Percentiles rank a stretch among this genome's conserved stretches.
Evolutionary conservation across 2,888 invertebrate species (phyloP).

Genomic region (Heliconius ethilla): DNA sequence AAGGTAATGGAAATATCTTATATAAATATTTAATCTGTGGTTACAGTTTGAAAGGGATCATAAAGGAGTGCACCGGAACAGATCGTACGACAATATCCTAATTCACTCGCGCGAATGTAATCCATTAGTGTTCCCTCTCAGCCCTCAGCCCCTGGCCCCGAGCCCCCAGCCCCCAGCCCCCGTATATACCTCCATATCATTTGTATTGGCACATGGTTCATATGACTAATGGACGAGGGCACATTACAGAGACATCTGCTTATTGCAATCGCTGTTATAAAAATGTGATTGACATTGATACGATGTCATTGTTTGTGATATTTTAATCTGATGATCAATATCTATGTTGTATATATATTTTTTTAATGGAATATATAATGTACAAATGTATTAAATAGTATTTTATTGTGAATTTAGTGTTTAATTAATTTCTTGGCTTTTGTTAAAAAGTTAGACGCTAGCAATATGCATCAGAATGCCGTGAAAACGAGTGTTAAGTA

Average conservation of each 20-base stretch:
- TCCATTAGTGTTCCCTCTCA: slow-evolving; percentile 74
- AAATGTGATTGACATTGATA: slow-evolving; percentile 47
- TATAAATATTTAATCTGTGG: slow-evolving; percentile 52
- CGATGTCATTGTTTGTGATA: slow-evolving; percentile 28
- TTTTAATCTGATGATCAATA: slow-evolving; percentile 25
- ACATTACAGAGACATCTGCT: slow-evolving; percentile 68
- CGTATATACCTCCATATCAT: slow-evolving; percentile 78
- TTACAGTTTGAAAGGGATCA: slow-evolving; percentile 54
- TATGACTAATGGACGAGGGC: slow-evolving; percentile 78
- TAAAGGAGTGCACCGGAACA: slow-evolving; percentile 79
- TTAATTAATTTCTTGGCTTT: not conserved
- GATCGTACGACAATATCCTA: slow-evolving; percentile 81
- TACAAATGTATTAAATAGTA: not conserved
- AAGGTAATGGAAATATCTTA: slow-evolving; percentile 20
- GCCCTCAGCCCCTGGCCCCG: slow-evolving; percentile 60
- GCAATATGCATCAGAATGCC: slow-evolving; percentile 24
- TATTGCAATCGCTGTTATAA: slow-evolving; percentile 61
- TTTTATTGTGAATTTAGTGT: not conserved
- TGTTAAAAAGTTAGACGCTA: not conserved
- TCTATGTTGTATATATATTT: not conserved
- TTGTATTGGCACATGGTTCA: slow-evolving; percentile 82
- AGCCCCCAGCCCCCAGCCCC: slow-evolving; percentile 64
- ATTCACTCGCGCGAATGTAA: slow-evolving; percentile 81
- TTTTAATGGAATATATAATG: slow-evolving; percentile 9
- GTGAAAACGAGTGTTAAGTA: slow-evolving; percentile 40